Evolutionary conservation across 2,888 invertebrate species (phyloP), one percentile per base, ranked within the genome.

Genomic region (Petrolisthes manimaculis): DNA sequence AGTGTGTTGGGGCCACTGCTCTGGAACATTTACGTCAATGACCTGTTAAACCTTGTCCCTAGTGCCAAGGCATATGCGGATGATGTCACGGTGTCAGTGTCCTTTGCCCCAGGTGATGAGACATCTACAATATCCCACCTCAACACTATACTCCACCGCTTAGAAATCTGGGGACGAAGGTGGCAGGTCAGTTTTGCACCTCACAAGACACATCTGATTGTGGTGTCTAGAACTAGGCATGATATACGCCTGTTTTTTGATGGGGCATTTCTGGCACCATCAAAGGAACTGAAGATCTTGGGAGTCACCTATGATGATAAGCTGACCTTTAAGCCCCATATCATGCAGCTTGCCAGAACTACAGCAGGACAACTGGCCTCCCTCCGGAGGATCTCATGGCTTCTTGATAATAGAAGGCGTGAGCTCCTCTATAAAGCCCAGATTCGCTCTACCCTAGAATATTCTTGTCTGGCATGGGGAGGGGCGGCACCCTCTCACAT

Each of bases 271-370:
- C 54, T 79, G 55, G 14, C n/a, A n/a, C 53, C 55, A 18, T 1
- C n/a, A n/a, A 9, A 18, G 5, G 67, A 81, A 51, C 1, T 21
- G 56, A 51, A 81, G 24, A 61, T 61, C 5, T 8, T 81, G 37
- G 81, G 81, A 14, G 24, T 61, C 14, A 21, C 24, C 24, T 81
- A 81, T 9, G 61, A 81, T 56, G 54, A 37, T 18, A 81, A 61
- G 61, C 14, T 61, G 61, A 81, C 81, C 1, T 81, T 81, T 21
- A 55, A 61, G 81, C 6, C 24, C 56, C 81, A 67, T 21, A 81
- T 37, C 37, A 37, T 18, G 12, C 55, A 80, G 24, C 21, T 81
- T 8, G 81, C 81, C 24, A 81, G 81, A 81, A 61, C 12, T 24
- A 24, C 81, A 24, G 3, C 67, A 14, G 24, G 81, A 37, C 56